Percentiles rank a stretch among this genome's conserved stretches.
Conservation (phyloP, 2,797 vertebrate genomes). For the Sebastes nivosus region DNA sequence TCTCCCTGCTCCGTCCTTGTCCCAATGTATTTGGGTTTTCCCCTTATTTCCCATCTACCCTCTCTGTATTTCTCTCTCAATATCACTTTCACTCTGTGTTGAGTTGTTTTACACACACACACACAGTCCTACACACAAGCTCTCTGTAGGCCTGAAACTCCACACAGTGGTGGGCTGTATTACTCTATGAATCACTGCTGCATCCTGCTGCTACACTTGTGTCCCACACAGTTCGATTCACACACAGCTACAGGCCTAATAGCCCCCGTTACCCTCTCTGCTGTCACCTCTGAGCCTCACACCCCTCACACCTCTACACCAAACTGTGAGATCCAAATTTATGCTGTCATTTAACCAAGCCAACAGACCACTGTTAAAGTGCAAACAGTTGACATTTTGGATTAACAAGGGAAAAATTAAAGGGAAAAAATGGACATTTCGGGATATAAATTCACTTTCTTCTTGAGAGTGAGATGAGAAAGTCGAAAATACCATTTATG, state of each 20-base stretch:
- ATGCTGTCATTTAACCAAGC: neutral
- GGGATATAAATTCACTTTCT: neutral
- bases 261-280: conserved; percentile 34
- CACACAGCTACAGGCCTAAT: conserved; percentile 36
- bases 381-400: neutral
- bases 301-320: conserved; percentile 34
- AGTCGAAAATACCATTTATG: neutral
- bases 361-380: neutral
- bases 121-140: conserved; percentile 2
- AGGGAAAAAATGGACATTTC: neutral
- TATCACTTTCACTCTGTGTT: neutral
- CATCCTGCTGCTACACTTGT: conserved; percentile 48
- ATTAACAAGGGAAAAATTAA: neutral
- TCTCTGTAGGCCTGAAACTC: conserved; percentile 36
- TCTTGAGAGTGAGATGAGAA: neutral
- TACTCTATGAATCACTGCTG: conserved; percentile 62
- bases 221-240: conserved; percentile 58
- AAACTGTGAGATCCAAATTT: conserved; percentile 31
- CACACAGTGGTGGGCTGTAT: conserved; percentile 53
- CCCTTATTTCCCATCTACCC: neutral
- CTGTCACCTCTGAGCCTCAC: conserved; percentile 34
- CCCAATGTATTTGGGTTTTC: neutral
- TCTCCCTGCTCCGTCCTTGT: neutral
- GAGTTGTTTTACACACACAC: neutral
- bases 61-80: neutral